Evolutionary conservation across 2,113 vertebrate species (phyloP).

Genomic region (Neogale vison): DNA sequence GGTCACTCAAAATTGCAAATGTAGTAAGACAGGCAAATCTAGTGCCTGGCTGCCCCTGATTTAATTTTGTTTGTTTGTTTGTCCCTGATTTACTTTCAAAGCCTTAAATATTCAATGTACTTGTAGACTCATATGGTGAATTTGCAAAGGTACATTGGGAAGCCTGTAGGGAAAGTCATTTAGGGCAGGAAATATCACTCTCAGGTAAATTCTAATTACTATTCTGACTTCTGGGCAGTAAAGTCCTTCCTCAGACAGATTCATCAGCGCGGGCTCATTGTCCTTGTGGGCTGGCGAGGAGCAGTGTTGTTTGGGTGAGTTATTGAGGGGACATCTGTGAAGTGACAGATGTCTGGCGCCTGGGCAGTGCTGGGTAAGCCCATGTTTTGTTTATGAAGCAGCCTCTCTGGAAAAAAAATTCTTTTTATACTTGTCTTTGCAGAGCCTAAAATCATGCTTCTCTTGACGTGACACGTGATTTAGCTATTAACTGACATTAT

Average conservation of each 20-base stretch:
- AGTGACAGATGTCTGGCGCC: conserved; percentile 57
- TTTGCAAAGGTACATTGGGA: neutral
- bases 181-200: neutral
- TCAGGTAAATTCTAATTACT: conserved; percentile 16
- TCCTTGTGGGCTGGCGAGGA: conserved; percentile 8
- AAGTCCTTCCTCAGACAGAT: conserved; percentile 31
- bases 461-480: neutral
- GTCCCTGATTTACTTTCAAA: neutral
- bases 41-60: neutral
- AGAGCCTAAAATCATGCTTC: neutral
- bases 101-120: neutral
- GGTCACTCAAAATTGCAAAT: neutral
- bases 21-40: neutral
- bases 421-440: neutral
- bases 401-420: neutral
- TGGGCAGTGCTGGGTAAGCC: conserved; percentile 22
- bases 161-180: neutral
- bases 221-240: neutral
- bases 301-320: neutral
- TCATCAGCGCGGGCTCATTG: conserved; percentile 17
- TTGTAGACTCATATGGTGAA: neutral
- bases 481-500: conserved; percentile 45
- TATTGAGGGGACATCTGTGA: conserved; percentile 51
- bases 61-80: neutral
- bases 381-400: conserved; percentile 58